phyloP scores from a whole-genome alignment of 2,113 vertebrate genomes.

The Oryzias celebensis region DNA sequence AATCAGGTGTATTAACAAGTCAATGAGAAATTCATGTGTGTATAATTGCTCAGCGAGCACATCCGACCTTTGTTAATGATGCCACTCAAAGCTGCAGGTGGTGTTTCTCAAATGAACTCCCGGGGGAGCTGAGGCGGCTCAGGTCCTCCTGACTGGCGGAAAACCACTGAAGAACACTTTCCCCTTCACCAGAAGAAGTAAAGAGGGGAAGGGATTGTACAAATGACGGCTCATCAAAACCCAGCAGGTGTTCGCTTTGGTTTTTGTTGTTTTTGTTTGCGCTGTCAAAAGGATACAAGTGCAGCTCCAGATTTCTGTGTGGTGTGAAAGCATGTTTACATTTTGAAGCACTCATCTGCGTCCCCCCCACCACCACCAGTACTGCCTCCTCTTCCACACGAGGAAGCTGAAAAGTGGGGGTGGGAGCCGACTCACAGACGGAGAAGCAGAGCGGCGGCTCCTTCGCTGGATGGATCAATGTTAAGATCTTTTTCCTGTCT shows the following conservation, averaged over 20 bases:
- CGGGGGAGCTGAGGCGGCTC: conserved; percentile 16
- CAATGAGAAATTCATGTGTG: conserved; percentile 68
- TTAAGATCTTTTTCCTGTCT: background rate
- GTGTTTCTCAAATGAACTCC: conserved; percentile 61
- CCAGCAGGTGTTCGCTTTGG: background rate
- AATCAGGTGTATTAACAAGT: conserved; percentile 74
- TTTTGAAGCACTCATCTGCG: conserved; percentile 37
- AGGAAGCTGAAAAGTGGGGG: conserved; percentile 9
- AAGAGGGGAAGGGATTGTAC: conserved; percentile 26
- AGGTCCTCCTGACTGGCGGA: conserved; percentile 13
- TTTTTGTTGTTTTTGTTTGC: conserved; percentile 4
- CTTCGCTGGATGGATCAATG: conserved; percentile 45
- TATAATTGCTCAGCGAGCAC: conserved; percentile 72
- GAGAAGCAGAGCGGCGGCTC: background rate
- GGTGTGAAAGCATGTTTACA: conserved; percentile 46
- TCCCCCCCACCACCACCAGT: too few relatives aligned
- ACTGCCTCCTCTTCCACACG: too few relatives aligned
- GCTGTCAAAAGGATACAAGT: conserved; percentile 5
- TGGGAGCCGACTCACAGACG: conserved; percentile 13
- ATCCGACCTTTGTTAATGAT: conserved; percentile 75
- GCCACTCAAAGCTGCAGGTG: conserved; percentile 72
- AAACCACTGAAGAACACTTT: conserved; percentile 6
- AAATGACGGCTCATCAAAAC: conserved; percentile 27
- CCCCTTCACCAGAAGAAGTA: conserved; percentile 10
- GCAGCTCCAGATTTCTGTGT: conserved; percentile 9